phyloP scores from a whole-genome alignment of 2,797 vertebrate genomes.

The Sebastes elongatus region DNA sequence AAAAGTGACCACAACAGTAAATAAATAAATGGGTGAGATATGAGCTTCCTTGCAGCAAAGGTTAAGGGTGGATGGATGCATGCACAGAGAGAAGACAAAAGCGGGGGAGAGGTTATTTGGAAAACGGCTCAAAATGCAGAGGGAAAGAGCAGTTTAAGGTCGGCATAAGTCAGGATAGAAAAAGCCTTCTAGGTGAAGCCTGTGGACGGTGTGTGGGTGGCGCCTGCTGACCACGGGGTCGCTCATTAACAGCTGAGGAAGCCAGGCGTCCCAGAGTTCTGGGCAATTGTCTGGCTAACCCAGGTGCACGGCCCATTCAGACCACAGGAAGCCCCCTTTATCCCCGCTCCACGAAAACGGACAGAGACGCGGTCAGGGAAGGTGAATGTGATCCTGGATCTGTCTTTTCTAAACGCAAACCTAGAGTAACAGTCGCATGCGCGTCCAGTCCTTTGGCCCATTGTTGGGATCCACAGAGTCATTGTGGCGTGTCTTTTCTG shows the following conservation, averaged over 20 bases:
- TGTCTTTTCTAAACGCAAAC: slow-evolving; percentile 35
- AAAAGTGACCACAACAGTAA: slow-evolving; percentile 7
- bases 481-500: slow-evolving; percentile 49
- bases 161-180: slow-evolving; percentile 29
- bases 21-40: slow-evolving; percentile 4
- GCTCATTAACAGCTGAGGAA: slow-evolving; percentile 79
- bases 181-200: slow-evolving; percentile 50
- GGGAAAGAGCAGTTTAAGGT: slow-evolving; percentile 55
- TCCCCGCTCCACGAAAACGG: slow-evolving; percentile 49
- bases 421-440: slow-evolving; percentile 22
- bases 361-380: slow-evolving; percentile 62
- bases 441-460: slow-evolving; percentile 30
- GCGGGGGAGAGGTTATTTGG: slow-evolving; percentile 24
- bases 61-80: slow-evolving; percentile 8
- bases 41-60: slow-evolving; percentile 26
- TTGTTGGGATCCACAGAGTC: slow-evolving; percentile 44
- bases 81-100: slow-evolving; percentile 40
- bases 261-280: slow-evolving; percentile 71
- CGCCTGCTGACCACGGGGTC: slow-evolving; percentile 70
- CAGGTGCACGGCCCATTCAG: slow-evolving; percentile 83
- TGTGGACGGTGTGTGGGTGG: slow-evolving; percentile 68
- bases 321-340: slow-evolving; percentile 72
- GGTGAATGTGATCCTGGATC: slow-evolving; percentile 57
- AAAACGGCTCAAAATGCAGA: slow-evolving; percentile 40
- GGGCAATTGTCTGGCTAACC: slow-evolving; percentile 75